Percentiles rank a stretch among this genome's conserved stretches.
These are phyloP conservation scores for Beris morrisii DNA, from an alignment of 2,888 invertebrate genomes.

Conservation along the genomic window DNA sequence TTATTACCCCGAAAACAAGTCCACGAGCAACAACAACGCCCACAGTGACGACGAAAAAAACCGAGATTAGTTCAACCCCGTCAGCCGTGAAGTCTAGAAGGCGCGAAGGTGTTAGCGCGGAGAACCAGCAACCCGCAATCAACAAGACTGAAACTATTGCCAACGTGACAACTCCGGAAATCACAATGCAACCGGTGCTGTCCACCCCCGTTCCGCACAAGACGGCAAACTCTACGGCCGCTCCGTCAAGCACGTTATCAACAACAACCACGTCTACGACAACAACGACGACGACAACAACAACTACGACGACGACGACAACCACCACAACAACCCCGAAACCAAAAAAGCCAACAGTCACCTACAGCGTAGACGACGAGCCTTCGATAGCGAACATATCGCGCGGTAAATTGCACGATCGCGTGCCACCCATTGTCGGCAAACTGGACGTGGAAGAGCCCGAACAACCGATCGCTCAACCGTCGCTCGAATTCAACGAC, in stretches of 20 bases:
- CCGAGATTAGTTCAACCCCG: conserved; percentile 2
- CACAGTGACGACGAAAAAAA: not conserved
- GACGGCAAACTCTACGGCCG: not conserved
- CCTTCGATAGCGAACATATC: conserved; percentile 35
- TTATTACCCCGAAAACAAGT: not conserved
- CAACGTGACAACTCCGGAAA: not conserved
- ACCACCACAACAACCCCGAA: conserved; percentile 50
- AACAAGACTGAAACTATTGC: not conserved
- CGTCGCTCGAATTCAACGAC: conserved; percentile 46
- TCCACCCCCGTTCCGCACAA: not conserved
- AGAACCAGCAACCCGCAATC: not conserved
- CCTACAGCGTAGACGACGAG: conserved; percentile 56
- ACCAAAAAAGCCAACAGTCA: conserved; percentile 60
- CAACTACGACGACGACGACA: conserved; percentile 46
- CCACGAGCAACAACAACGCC: not conserved
- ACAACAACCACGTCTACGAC: not conserved
- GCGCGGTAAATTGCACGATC: conserved; percentile 11
- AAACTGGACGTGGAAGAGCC: not conserved
- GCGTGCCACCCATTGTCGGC: not conserved
- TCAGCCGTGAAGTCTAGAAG: not conserved
- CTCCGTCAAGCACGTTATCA: not conserved
- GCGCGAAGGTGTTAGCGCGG: not conserved
- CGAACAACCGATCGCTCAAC: conserved; percentile 47
- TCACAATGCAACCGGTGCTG: not conserved
- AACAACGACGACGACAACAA: conserved; percentile 43